Percentiles rank a stretch among this genome's conserved stretches.
Conservation (phyloP, 2,113 vertebrate species). For the Gambusia affinis region DNA sequence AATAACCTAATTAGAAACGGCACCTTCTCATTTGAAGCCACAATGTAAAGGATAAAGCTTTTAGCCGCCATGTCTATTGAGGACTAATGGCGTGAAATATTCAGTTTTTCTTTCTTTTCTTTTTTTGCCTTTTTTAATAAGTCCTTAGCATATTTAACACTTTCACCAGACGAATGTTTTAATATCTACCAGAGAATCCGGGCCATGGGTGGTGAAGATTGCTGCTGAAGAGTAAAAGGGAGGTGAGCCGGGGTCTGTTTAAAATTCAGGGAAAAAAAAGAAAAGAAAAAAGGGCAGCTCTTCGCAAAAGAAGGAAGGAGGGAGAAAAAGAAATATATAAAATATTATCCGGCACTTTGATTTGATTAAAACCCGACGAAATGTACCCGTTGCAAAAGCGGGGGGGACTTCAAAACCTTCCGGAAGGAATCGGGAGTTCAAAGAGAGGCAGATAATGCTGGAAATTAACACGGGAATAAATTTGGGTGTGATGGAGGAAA, state of each 20-base stretch:
- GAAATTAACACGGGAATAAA: slow-evolving; percentile 64
- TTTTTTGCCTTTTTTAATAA: slow-evolving; percentile 52
- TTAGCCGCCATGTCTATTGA: slow-evolving; percentile 40
- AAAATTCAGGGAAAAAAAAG: slow-evolving; percentile 50
- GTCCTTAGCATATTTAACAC: slow-evolving; percentile 78
- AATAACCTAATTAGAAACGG: slow-evolving; percentile 75
- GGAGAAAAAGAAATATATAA: slow-evolving; percentile 19
- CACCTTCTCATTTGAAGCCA: slow-evolving; percentile 65
- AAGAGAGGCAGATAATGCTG: slow-evolving; percentile 48
- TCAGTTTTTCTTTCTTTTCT: slow-evolving; percentile 25
- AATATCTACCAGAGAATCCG: slow-evolving; percentile 56
- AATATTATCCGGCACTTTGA: slow-evolving; percentile 51
- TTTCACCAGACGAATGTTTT: slow-evolving; percentile 59
- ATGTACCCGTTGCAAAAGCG: slow-evolving; percentile 57
- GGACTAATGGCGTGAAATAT: slow-evolving; percentile 58
- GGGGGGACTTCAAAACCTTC: slow-evolving; percentile 59
- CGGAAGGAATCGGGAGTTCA: slow-evolving; percentile 44
- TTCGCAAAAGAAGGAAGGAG: slow-evolving; percentile 44
- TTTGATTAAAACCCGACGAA: slow-evolving; percentile 70
- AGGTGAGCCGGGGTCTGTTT: slow-evolving; percentile 60
- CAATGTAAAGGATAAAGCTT: slow-evolving; percentile 71
- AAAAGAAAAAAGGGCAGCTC: slow-evolving; percentile 27
- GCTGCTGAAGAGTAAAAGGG: slow-evolving; percentile 53
- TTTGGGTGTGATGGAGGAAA: slow-evolving; percentile 9
- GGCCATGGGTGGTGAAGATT: slow-evolving; percentile 54